Base-by-base conservation (phyloP, 2,797 vertebrate genomes). In the Loris lydekkerianus region DNA sequence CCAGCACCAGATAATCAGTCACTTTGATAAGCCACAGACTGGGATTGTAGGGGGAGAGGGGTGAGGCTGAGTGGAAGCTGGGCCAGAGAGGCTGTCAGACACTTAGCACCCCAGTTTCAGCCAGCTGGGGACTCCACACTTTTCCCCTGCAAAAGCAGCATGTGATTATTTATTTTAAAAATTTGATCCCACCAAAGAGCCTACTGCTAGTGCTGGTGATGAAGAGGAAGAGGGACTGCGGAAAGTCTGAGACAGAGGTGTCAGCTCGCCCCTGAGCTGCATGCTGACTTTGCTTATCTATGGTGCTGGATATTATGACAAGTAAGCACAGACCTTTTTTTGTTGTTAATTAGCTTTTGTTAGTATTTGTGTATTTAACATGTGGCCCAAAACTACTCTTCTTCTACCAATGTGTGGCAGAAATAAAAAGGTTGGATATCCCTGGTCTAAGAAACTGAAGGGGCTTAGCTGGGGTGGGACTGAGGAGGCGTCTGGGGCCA, bases 61-160 rank as follows among this genome's bases (percentile, higher is more conserved):
- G 27, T 5, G 17, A n/a, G 25, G 20, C 69, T 56, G 11, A 23
- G 31, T 1, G 3, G 43, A n/a, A 0, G 2, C 5, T 11, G 3
- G 18, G 92, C 21, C 1, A 2, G 72, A 0, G 3, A 31, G 72
- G 27, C 43, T 0, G 0, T 14, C 40, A 27, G 37, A 82, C 14
- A 18, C 83, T 18, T 31, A 1, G 49, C 43, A 31, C 81, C 37
- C 10, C 46, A 23, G 25, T 25, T 17, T 25, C 27, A 89, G 86
- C 86, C 83, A 31, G 1, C 6, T 20, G 40, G 34, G 65, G 11
- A 37, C 9, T 11, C 17, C 34, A 37, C 8, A 5, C 78, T 37
- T 75, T 25, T 27, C 75, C 70, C 58, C 40, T 23, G 6, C 17
- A 40, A 91, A 91, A 86, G 31, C 27, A 43, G 63, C 15, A 37